Percentiles rank a stretch among this genome's conserved stretches.
Conservation (phyloP, 1,140 invertebrate species). For the Oryzaephilus surinamensis region DNA sequence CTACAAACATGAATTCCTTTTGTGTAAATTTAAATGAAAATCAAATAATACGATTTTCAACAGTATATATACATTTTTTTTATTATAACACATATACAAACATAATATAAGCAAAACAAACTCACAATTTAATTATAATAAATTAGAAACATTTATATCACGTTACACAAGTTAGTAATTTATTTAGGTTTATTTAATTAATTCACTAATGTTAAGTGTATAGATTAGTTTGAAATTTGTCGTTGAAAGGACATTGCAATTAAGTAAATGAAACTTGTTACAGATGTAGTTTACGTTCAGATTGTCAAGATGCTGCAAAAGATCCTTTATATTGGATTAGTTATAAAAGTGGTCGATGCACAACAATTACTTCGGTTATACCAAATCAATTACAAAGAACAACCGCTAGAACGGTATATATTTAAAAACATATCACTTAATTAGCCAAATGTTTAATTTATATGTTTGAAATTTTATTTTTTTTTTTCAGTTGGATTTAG, state of each 20-base stretch:
- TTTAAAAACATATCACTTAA: conserved; percentile 3
- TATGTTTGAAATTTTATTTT: background rate
- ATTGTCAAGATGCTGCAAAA: conserved; percentile 85
- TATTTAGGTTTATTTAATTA: background rate
- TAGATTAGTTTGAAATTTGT: background rate
- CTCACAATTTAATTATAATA: too few relatives aligned
- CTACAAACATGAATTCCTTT: too few relatives aligned
- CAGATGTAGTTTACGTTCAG: conserved; percentile 77
- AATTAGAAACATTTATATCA: too few relatives aligned
- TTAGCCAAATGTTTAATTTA: conserved; percentile 6
- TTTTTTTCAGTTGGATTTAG: conserved; percentile 58
- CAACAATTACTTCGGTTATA: conserved; percentile 84
- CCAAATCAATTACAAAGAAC: conserved; percentile 87
- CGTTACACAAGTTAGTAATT: too few relatives aligned
- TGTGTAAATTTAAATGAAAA: too few relatives aligned
- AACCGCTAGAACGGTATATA: conserved; percentile 69
- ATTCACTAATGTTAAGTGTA: background rate
- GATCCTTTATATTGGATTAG: conserved; percentile 93
- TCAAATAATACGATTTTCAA: too few relatives aligned
- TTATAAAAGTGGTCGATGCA: conserved; percentile 90
- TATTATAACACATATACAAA: too few relatives aligned
- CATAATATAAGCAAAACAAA: too few relatives aligned
- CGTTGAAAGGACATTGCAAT: background rate
- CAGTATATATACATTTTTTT: too few relatives aligned
- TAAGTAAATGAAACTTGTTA: conserved; percentile 15